Conservation (phyloP, 2,888 invertebrate species). For the Phengaris alcon region DNA sequence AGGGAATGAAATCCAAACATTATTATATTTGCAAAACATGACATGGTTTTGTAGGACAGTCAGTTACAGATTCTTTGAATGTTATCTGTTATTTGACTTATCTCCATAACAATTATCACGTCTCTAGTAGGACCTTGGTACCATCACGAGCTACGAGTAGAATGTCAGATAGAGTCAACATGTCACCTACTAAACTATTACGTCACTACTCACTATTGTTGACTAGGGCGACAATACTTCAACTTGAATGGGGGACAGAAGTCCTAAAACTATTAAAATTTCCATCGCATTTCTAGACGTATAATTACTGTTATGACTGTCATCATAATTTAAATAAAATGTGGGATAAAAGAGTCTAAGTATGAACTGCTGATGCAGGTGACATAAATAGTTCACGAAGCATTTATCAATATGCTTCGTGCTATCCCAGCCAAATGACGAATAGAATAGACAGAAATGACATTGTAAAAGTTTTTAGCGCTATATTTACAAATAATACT, state of each 20-base stretch:
- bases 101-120: constrained; percentile 11
- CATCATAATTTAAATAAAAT: background rate
- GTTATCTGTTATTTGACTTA: background rate
- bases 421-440: background rate
- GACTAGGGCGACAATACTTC: constrained; percentile 49
- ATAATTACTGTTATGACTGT: background rate
- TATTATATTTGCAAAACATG: too few species aligned
- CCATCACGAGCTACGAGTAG: constrained; percentile 41
- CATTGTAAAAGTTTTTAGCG: background rate
- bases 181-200: constrained; percentile 70
- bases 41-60: too few species aligned
- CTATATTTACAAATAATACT: background rate
- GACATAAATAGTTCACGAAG: too few species aligned
- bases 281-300: too few species aligned
- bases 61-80: background rate
- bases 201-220: constrained; percentile 58
- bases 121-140: constrained; percentile 32
- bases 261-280: background rate
- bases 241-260: background rate
- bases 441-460: background rate
- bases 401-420: background rate
- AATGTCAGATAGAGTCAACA: constrained; percentile 60
- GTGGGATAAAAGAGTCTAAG: background rate
- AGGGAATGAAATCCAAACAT: too few species aligned
- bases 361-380: too few species aligned